A percentile compares a stretch with the other conserved stretches of the same genome.
phyloP scores from a whole-genome alignment of 2,797 vertebrate genomes.

The Epinephelus malabaricus region DNA sequence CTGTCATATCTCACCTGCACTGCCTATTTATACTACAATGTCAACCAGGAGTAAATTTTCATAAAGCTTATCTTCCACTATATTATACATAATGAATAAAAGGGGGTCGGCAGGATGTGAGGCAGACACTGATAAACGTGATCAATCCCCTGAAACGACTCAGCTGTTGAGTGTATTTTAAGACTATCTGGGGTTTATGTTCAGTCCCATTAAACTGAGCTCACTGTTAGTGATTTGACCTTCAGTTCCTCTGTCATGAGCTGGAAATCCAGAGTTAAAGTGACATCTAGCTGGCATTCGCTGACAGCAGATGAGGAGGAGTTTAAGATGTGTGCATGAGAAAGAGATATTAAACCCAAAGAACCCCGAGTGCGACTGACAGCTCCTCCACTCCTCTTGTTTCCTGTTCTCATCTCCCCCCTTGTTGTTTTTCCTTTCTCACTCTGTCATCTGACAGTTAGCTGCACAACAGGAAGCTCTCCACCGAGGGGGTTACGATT shows the following conservation, averaged over 20 bases:
- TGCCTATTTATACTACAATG: conserved; percentile 56
- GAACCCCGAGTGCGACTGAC: conserved; percentile 72
- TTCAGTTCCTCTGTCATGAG: conserved; percentile 67
- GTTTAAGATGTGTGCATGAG: conserved; percentile 73
- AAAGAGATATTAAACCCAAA: conserved; percentile 80
- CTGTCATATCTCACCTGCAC: conserved; percentile 53
- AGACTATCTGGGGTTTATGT: conserved; percentile 68
- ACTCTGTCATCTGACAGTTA: conserved; percentile 71
- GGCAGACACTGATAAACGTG: conserved; percentile 68
- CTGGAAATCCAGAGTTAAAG: conserved; percentile 71
- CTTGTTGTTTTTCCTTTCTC: conserved; percentile 55
- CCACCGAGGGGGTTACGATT: conserved; percentile 34
- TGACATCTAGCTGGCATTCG: conserved; percentile 70
- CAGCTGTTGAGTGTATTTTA: conserved; percentile 65
- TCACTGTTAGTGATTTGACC: conserved; percentile 74
- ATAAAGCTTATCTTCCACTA: conserved; percentile 61
- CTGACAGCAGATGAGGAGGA: conserved; percentile 76
- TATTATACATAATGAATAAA: conserved; percentile 66
- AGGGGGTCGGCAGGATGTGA: conserved; percentile 41
- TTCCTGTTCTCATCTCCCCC: conserved; percentile 69
- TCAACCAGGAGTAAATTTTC: conserved; percentile 60
- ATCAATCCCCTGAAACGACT: conserved; percentile 65
- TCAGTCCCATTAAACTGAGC: conserved; percentile 69
- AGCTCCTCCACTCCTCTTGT: conserved; percentile 69
- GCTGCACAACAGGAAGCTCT: conserved; percentile 59